Conservation (phyloP, 2,113 vertebrate genomes). For the Columba livia region DNA sequence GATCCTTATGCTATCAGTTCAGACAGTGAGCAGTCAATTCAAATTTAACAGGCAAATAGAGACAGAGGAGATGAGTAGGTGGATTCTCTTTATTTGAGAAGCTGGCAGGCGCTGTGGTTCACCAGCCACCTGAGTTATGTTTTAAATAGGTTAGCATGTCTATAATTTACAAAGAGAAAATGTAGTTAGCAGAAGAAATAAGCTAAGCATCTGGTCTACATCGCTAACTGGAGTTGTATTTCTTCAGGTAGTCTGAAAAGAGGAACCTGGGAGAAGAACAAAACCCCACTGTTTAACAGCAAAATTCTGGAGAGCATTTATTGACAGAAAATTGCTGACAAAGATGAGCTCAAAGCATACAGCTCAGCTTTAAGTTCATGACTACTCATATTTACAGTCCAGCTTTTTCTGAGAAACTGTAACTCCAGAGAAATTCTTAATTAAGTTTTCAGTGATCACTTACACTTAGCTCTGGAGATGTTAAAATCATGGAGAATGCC, state of each 20-base stretch:
- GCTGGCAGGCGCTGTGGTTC: conserved; percentile 68
- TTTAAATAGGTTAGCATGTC: conserved; percentile 71
- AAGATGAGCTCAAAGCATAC: background rate
- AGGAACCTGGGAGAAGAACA: background rate
- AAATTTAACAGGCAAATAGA: conserved; percentile 73
- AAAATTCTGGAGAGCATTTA: background rate
- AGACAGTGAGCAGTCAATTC: conserved; percentile 70
- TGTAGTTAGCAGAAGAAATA: conserved; percentile 33
- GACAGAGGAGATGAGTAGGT: conserved; percentile 68
- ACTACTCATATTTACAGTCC: background rate
- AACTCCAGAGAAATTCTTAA: background rate
- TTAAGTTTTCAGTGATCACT: background rate
- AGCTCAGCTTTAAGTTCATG: background rate
- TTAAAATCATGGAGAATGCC: background rate
- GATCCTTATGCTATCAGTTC: conserved; percentile 49
- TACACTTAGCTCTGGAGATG: background rate
- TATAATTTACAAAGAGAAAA: conserved; percentile 65
- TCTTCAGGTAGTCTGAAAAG: background rate
- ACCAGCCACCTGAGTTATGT: conserved; percentile 73
- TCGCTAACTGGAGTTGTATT: background rate
- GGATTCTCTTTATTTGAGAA: conserved; percentile 67
- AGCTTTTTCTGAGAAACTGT: background rate
- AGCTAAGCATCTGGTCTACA: background rate
- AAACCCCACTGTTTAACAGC: fast-evolving
- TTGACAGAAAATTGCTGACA: background rate